These are phyloP conservation scores for Trialeurodes vaporariorum DNA, from an alignment of 1,140 invertebrate genomes.

Conservation along the genomic window DNA sequence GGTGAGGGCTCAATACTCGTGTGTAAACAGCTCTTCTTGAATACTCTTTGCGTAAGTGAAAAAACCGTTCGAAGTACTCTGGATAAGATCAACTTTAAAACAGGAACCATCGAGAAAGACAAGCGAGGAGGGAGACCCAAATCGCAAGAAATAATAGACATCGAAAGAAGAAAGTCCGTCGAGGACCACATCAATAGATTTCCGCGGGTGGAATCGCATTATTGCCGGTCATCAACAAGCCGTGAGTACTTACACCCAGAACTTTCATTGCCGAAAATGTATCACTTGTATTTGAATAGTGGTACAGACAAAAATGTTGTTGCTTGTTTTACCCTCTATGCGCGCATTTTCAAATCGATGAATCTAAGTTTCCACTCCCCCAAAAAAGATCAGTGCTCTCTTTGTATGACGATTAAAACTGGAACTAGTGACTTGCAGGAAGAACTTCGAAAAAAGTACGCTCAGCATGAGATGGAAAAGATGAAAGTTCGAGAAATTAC, in stretches of 20 bases:
- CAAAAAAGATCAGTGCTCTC: constrained; percentile 26
- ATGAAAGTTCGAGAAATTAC: constrained; percentile 20
- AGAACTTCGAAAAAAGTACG: constrained; percentile 16
- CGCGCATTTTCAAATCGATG: constrained; percentile 12
- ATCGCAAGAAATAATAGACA: not conserved
- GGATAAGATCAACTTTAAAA: constrained; percentile 9
- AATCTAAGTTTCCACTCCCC: constrained; percentile 22
- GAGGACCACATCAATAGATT: constrained; percentile 12
- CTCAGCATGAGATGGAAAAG: constrained; percentile 22
- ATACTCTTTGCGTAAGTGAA: constrained; percentile 11
- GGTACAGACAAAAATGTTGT: constrained; percentile 4
- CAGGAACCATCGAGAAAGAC: constrained; percentile 6
- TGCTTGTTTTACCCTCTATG: constrained; percentile 8
- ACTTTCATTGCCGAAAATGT: constrained; percentile 11
- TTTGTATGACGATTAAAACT: constrained; percentile 21
- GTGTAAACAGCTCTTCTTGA: constrained; percentile 15
- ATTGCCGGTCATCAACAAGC: constrained; percentile 8
- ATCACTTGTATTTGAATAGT: constrained; percentile 9
- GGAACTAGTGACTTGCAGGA: constrained; percentile 15
- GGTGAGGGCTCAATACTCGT: not conserved
- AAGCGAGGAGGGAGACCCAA: not conserved
- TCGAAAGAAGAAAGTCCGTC: not conserved
- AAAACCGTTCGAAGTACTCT: constrained; percentile 5
- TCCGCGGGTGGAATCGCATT: constrained; percentile 13
- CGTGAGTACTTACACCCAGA: constrained; percentile 10